Percentiles rank a stretch among this genome's conserved stretches.
Evolutionary conservation across 2,797 vertebrate species (phyloP).

Genomic region (Bradypodion pumilum): DNA sequence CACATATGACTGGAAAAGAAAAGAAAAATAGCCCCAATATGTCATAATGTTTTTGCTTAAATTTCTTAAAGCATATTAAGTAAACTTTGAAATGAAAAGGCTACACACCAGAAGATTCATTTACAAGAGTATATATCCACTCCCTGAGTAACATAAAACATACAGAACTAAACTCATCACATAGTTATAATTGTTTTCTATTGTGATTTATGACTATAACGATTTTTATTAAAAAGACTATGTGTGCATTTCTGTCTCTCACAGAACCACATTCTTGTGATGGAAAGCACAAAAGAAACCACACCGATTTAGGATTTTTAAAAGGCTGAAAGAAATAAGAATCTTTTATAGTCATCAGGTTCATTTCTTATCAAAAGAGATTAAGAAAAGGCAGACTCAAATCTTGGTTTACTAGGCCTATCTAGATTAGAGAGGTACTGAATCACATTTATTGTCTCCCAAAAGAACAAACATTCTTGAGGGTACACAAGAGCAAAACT

Average conservation of each 20-base stretch:
- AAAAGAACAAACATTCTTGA: neutral
- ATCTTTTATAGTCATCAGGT: neutral
- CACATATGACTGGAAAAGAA: neutral
- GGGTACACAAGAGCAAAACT: no score
- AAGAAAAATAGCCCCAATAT: neutral
- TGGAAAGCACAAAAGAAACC: neutral
- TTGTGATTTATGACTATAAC: neutral
- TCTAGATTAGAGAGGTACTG: neutral
- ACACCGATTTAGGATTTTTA: neutral
- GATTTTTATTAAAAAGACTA: neutral
- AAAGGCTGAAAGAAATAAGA: neutral
- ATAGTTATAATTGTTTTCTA: neutral
- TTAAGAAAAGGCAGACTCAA: neutral
- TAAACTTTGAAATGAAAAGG: neutral
- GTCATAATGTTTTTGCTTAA: accelerated
- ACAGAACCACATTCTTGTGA: neutral
- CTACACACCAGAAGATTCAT: neutral
- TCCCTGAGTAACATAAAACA: no score
- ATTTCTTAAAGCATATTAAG: accelerated
- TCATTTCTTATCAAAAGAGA: neutral
- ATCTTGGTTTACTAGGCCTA: neutral
- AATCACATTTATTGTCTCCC: neutral
- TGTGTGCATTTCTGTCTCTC: neutral
- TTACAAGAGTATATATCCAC: neutral
- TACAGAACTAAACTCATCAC: no score